Percentiles rank a stretch among this genome's conserved stretches.
These are phyloP conservation scores for Temnothorax nylanderi DNA, from an alignment of 1,140 invertebrate species.

Conservation along the genomic window DNA sequence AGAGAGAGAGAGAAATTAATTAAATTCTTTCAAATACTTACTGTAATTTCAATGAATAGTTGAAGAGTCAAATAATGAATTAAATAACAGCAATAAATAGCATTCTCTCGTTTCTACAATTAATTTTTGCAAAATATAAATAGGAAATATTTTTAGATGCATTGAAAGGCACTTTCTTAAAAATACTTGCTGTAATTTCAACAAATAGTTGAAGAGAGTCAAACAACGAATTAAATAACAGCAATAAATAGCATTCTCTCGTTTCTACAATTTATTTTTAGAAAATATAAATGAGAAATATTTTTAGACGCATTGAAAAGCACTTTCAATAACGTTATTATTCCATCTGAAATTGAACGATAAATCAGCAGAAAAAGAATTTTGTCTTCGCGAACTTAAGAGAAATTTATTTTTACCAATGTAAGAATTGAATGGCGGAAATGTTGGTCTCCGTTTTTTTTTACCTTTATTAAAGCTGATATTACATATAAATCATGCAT, in stretches of 20 bases:
- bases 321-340: constrained; percentile 8
- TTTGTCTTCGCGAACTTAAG: background rate
- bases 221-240: background rate
- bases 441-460: constrained; percentile 14
- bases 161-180: constrained; percentile 9
- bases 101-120: background rate
- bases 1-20: background rate
- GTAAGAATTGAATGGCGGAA: constrained; percentile 28
- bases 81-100: background rate
- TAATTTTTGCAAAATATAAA: background rate
- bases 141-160: constrained; percentile 1
- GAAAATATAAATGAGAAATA: background rate
- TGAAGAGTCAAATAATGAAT: background rate
- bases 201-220: background rate
- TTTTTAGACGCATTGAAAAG: constrained; percentile 19
- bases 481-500: constrained; percentile 38
- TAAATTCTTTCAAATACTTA: background rate
- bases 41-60: background rate
- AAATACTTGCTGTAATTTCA: background rate
- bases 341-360: constrained; percentile 25
- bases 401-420: constrained; percentile 36
- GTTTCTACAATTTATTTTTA: constrained; percentile 10
- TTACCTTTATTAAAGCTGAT: constrained; percentile 48
- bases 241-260: background rate
- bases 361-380: constrained; percentile 45